A percentile compares a stretch with the other conserved stretches of the same genome.
Conservation (phyloP, 2,113 vertebrate species). For the Oenanthe oenanthe region DNA sequence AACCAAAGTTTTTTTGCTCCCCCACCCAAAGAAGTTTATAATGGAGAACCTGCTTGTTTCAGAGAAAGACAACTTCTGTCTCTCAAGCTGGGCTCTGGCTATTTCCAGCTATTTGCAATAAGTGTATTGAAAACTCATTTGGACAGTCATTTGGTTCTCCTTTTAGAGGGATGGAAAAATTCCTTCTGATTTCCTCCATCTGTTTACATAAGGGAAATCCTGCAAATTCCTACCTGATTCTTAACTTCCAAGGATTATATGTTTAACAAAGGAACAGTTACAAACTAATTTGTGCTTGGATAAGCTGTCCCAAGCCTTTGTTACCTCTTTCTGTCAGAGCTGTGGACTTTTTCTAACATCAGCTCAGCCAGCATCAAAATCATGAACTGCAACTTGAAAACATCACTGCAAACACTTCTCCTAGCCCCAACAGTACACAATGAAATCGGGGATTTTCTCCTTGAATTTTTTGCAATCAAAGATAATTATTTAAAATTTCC, state of each 20-base stretch:
- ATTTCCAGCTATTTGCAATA: neutral
- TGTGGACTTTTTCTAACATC: neutral
- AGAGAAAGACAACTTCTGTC: neutral
- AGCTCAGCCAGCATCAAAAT: neutral
- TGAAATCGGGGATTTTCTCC: neutral
- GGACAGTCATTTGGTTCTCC: neutral
- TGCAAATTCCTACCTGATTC: constrained; percentile 9
- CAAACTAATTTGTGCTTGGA: neutral
- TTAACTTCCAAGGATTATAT: neutral
- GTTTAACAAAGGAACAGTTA: neutral
- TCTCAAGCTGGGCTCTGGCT: neutral
- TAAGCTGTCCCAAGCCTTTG: neutral
- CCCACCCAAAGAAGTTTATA: neutral
- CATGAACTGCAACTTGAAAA: neutral
- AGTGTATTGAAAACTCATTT: constrained; percentile 4
- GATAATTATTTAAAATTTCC: neutral
- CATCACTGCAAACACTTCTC: neutral
- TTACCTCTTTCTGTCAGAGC: neutral
- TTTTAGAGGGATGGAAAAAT: neutral
- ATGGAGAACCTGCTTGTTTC: neutral
- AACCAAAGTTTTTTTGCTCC: neutral
- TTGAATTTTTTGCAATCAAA: neutral
- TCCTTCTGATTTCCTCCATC: constrained; percentile 7
- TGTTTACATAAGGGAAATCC: constrained; percentile 36
- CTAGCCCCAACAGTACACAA: neutral